Evolutionary conservation across 1,140 invertebrate genomes (phyloP), one percentile per base, ranked within the genome.

Genomic region (Cecropterus lyciades): DNA sequence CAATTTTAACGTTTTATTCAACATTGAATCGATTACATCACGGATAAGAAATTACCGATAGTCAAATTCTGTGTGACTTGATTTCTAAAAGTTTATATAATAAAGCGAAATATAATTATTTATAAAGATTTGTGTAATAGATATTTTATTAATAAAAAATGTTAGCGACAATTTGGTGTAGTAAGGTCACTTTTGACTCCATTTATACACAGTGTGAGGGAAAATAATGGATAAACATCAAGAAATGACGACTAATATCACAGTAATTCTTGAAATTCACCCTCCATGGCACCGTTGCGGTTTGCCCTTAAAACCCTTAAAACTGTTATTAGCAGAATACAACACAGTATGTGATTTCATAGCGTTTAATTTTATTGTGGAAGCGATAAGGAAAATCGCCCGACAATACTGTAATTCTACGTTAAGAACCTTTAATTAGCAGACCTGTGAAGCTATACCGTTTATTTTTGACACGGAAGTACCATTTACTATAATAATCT

Each of bases 301-400:
- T 67, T 79, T 67, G 67, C 79, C 79, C 72, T 80, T 62, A 73
- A 83, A 71, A n/a, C 80, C 80, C 69, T 80, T 72, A 82, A 71
- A 77, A 70, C 87, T 83, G 79, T 91, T 92, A 92, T 91, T 92
- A 89, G 70, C 59, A 72, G 75, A 85, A 83, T 77, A 84, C 74
- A 82, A 75, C 75, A 86, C 80, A 84, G 81, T 84, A 84, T 76
- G 77, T 81, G 85, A 87, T 87, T 89, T 90, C 78, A 83, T 85
- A 86, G 80, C 77, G 77, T 85, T 88, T 92, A 92, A 92, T 37
- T 37, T 37, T 37, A 37, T 92, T 89, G 87, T 72, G 33, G 43
- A 67, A 69, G 75, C 88, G 89, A 92, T 92, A 92, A 92, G 85
- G 76, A 81, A 87, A 82, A 74, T 78, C 76, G 69, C 67, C 73